phyloP scores from a whole-genome alignment of 2,113 vertebrate genomes.

The Anoplopoma fimbria region DNA sequence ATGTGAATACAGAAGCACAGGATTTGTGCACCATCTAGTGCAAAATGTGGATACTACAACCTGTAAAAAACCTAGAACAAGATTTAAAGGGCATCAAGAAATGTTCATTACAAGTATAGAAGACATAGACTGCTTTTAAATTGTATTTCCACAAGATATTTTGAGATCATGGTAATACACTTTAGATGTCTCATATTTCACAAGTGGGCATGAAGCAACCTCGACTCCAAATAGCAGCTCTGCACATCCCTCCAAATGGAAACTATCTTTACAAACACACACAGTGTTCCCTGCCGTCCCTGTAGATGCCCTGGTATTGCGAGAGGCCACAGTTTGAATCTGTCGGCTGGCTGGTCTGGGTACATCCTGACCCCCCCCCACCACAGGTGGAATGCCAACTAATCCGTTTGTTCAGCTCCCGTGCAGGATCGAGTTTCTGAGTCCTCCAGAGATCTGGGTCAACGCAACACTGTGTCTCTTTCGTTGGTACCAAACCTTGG shows the following conservation, averaged over 20 bases:
- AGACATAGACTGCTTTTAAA: neutral
- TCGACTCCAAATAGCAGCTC: slow-evolving; percentile 23
- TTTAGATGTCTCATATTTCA: slow-evolving; percentile 10
- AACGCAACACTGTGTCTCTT: slow-evolving; percentile 45
- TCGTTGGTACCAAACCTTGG: slow-evolving; percentile 11
- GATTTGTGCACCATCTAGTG: slow-evolving; percentile 52
- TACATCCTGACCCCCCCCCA: slow-evolving; percentile 16
- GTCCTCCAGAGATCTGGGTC: slow-evolving; percentile 70
- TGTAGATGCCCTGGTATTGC: neutral
- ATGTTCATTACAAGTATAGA: neutral
- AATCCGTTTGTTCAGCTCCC: slow-evolving; percentile 64
- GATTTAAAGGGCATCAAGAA: neutral
- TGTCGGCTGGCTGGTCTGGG: slow-evolving; percentile 23
- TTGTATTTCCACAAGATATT: slow-evolving; percentile 11
- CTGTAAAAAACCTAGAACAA: neutral
- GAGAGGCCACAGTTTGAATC: slow-evolving; percentile 7
- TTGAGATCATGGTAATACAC: neutral
- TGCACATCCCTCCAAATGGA: slow-evolving; percentile 14
- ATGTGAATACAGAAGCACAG: neutral
- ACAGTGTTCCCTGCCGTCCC: neutral
- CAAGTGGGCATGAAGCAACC: neutral
- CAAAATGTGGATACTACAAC: slow-evolving; percentile 2
- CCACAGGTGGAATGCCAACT: slow-evolving; percentile 68
- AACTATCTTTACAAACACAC: slow-evolving; percentile 28
- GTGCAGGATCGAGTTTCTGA: slow-evolving; percentile 71